Evolutionary conservation across 2,113 vertebrate genomes (phyloP), one percentile per base, ranked within the genome.

Genomic region (Cyprinodon tularosa): DNA sequence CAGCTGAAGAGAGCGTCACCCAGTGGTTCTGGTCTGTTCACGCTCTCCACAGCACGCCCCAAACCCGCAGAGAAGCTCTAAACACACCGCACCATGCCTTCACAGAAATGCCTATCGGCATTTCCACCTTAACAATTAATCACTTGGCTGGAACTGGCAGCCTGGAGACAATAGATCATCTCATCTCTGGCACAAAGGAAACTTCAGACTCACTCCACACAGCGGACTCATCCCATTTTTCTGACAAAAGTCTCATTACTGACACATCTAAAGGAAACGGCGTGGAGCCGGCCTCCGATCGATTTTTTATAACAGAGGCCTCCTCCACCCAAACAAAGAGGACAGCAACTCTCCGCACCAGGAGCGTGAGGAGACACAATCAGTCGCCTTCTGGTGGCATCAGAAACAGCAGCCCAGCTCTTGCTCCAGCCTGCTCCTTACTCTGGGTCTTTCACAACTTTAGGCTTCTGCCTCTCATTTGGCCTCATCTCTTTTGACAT

Each of bases 331-430:
- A 77, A 48, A 91, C 90, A 9, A 91, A 84, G 45, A 94, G 84
- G 71, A 93, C 91, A 8, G 90, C 89, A 71, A 93, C 93, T 12
- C 91, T 93, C 62, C 90, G 93, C 44, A 92, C 94, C 50, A 86
- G 94, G 72, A 94, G 92, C 29, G 93, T 94, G 67, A 91, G 93
- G 70, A 93, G 91, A 74, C 83, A 91, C 37, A 93, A 91, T 74
- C 82, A 91, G 67, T 77, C 88, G 8, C 17, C 50, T 59, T 67
- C 84, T 0, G 62, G 69, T 5, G 77, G 77, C 42, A 50, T 64
- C 68, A 65, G 57, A 68, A 87, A 50, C 78, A 75, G 64, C 22
- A 67, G 79, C 60, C 65, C 62, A 0, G 22, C 76, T 63, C 57
- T 44, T 3, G 29, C 62, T 68, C n/a, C 44, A 45, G 44, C 38